A percentile compares a stretch with the other conserved stretches of the same genome.
Evolutionary conservation across 2,888 invertebrate genomes (phyloP).

Genomic region (Halictus quadricinctus): DNA sequence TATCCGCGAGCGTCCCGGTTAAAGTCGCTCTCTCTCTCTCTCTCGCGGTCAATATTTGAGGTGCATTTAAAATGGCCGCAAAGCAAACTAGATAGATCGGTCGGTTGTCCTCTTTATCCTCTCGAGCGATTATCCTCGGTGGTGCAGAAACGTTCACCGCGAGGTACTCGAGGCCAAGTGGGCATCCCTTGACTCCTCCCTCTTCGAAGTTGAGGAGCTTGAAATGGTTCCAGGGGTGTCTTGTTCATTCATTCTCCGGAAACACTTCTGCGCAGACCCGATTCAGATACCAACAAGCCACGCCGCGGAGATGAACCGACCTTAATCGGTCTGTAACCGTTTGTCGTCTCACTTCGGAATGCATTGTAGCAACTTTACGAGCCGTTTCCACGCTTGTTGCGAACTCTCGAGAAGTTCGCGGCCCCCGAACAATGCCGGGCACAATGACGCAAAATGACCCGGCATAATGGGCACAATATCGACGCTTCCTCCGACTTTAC

Average conservation of each 20-base stretch:
- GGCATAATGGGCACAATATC: conserved; percentile 49
- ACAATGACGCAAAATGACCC: conserved; percentile 63
- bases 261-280: conserved; percentile 74
- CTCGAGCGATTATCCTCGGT: conserved; percentile 64
- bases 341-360: conserved; percentile 59
- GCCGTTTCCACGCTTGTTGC: conserved; percentile 49
- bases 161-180: conserved; percentile 76
- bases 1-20: conserved; percentile 8
- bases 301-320: conserved; percentile 48
- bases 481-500: not conserved
- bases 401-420: conserved; percentile 48
- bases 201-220: conserved; percentile 65
- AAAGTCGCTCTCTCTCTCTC: not conserved
- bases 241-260: conserved; percentile 78
- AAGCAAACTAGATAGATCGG: conserved; percentile 41
- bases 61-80: conserved; percentile 36
- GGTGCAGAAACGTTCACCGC: conserved; percentile 64
- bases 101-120: conserved; percentile 61
- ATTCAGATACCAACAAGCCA: conserved; percentile 71
- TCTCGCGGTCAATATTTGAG: conserved; percentile 26
- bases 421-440: conserved; percentile 25
- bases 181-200: conserved; percentile 73
- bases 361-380: conserved; percentile 44
- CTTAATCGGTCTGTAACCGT: conserved; percentile 62
- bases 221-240: conserved; percentile 65